Base-by-base conservation (phyloP, 2,113 vertebrate genomes). In the Phyllopteryx taeniolatus region DNA sequence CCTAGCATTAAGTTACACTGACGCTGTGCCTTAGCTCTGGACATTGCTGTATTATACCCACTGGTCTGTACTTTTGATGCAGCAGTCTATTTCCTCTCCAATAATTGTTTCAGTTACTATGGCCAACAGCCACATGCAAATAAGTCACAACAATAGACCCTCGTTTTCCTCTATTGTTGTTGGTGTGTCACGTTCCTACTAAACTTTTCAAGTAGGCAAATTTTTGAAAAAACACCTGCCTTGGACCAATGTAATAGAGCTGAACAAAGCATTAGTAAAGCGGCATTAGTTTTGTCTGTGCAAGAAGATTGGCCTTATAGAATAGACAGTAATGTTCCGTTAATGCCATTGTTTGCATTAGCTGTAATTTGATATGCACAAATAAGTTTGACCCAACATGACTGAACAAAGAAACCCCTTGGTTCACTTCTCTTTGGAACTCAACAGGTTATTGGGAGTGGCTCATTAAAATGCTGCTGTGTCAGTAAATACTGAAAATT, bases 401-500 rank as follows among this genome's bases (percentile, higher is more conserved):
- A 56, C 39, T 20, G 31, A 15, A 35, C 33, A 53, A 31, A 75
- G 74, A 69, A 13, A 47, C n/a, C 53, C 68, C 35, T 60, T 19
- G 62, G 69, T 67, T 75, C 43, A 11, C 49, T 3, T 27, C 66
- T 64, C 22, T 10, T 53, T 61, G 61, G 46, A 71, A 0, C 54
- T 53, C 14, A 14, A 70, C 85, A 76, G 78, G 80, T 85, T 79
- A 67, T 71, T 33, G 56, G 65, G 74, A 72, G 73, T 33, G 15
- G 46, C 67, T 49, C 83, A 84, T 89, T 87, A 84, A 68, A 85
- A 91, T 83, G 87, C 86, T 67, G 73, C 75, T 33, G 33, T 80
- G 77, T 86, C 84, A 76, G 86, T 91, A 87, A 86, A 88, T 91
- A 87, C 82, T 85, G 83, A 75, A 85, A 86, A 89, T 84, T 86